phyloP scores from a whole-genome alignment of 2,113 vertebrate genomes.

The Diglossa brunneiventris region DNA sequence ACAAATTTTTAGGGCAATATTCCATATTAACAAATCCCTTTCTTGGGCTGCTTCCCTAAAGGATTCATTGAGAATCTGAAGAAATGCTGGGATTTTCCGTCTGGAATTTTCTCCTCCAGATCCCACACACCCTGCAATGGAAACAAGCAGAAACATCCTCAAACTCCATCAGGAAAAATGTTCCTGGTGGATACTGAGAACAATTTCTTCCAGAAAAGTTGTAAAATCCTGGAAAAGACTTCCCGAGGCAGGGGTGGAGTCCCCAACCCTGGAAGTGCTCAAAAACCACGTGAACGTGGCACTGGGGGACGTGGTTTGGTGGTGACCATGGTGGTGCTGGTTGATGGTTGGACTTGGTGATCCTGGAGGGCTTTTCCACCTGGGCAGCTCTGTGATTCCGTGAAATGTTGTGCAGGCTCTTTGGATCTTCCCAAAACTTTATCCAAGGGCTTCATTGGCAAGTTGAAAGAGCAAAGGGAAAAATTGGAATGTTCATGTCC shows the following conservation, averaged over 20 bases:
- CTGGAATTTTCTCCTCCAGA: background rate
- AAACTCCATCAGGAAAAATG: background rate
- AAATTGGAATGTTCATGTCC: background rate
- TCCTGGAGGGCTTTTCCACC: background rate
- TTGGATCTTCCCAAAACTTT: background rate
- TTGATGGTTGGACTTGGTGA: background rate
- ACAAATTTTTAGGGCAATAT: background rate
- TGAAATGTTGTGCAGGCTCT: background rate
- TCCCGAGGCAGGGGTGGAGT: background rate
- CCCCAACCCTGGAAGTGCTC: background rate
- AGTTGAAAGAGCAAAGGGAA: background rate
- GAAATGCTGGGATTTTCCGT: background rate
- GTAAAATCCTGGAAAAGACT: background rate
- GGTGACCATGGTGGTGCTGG: background rate
- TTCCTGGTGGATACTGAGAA: background rate
- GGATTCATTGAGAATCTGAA: background rate
- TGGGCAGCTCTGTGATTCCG: background rate
- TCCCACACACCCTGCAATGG: accelerated
- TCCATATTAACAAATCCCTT: background rate
- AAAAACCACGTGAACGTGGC: accelerated
- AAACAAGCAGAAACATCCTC: accelerated
- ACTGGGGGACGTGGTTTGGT: accelerated
- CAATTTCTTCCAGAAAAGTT: background rate
- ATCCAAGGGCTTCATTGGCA: accelerated
- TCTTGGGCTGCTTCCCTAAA: background rate